Percentiles rank a stretch among this genome's conserved stretches.
Evolutionary conservation across 2,797 vertebrate genomes (phyloP).

Genomic region (Poecilia velifera): DNA sequence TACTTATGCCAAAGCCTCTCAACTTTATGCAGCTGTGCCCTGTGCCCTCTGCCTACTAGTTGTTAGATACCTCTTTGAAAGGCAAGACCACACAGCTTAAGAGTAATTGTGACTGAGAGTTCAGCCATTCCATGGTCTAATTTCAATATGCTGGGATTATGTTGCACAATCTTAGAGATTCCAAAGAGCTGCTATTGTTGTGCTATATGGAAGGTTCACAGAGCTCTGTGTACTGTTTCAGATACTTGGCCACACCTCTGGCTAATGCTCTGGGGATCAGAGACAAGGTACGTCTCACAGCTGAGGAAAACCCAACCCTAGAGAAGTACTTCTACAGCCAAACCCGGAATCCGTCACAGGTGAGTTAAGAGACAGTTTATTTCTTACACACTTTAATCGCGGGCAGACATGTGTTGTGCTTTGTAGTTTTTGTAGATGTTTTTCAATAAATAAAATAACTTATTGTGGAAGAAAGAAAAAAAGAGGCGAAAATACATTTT

Average conservation of each 20-base stretch:
- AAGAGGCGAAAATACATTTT: background rate
- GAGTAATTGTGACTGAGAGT: slow-evolving; percentile 1
- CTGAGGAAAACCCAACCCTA: slow-evolving; percentile 64
- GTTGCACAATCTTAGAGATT: slow-evolving; percentile 31
- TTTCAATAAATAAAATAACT: background rate
- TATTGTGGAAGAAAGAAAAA: background rate
- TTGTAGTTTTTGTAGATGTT: background rate
- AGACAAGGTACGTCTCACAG: slow-evolving; percentile 60
- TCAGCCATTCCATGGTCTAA: slow-evolving; percentile 9
- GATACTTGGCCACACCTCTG: slow-evolving; percentile 68
- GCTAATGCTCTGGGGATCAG: slow-evolving; percentile 68
- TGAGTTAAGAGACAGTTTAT: slow-evolving; percentile 21
- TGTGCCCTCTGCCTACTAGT: slow-evolving; percentile 85
- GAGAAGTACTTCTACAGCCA: slow-evolving; percentile 71
- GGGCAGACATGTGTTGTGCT: background rate
- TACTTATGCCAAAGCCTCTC: slow-evolving; percentile 85
- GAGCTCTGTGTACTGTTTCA: slow-evolving; percentile 34
- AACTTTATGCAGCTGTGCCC: slow-evolving; percentile 85
- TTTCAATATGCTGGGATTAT: slow-evolving; percentile 39
- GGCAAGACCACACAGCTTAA: slow-evolving; percentile 69
- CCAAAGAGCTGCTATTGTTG: slow-evolving; percentile 5
- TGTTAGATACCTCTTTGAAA: slow-evolving; percentile 87
- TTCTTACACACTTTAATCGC: background rate
- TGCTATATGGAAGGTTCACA: slow-evolving; percentile 4
- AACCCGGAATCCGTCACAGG: slow-evolving; percentile 65